Base-by-base conservation (phyloP, 1,140 invertebrate genomes). In the Drosophila rhopaloa region DNA sequence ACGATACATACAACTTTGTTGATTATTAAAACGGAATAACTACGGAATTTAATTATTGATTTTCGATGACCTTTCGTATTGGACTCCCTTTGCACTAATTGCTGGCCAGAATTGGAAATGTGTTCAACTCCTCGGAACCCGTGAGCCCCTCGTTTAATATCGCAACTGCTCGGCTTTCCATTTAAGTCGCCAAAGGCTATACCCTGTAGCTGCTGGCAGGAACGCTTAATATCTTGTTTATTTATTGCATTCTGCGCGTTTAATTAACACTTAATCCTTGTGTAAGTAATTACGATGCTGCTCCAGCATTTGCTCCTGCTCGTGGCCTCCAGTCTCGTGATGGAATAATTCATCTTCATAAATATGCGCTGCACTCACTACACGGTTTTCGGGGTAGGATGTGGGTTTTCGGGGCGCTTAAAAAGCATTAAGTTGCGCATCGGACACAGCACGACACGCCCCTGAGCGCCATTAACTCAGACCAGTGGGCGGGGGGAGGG, bases 241-340 rank as follows among this genome's bases (percentile, higher is more conserved):
- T 90, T 90, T 88, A 86, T 91, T 86, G 79, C 81, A 79, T 86
- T 82, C 75, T 90, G 79, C 76, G 79, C 84, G 77, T 89, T 89
- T 89, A 89, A 89, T 89, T 89, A 89, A 89, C 84, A 81, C 84
- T 89, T 89, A 89, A 89, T 89, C 84, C 84, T 77, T 89, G 80
- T 89, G 84, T 89, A 89, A 89, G 84, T 89, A 89, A 89, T 89
- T 89, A 89, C 81, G 56, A 76, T 80, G 76, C 47, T 61, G 59
- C 58, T 57, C 47, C 38, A 41, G 44, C 24, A 29, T 10, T 44
- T 43, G 16, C 59, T 58, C 5, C 66, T 57, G 50, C 43, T 58
- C 32, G 29, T 62, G 62, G 46, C 47, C 74, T 53, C 56, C 59
- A 38, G 68, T 67, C 74, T 77, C 75, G 68, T 82, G 72, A 74